These are phyloP conservation scores for Spondyliosoma cantharus DNA, from an alignment of 2,797 vertebrate species.

Conservation along the genomic window DNA sequence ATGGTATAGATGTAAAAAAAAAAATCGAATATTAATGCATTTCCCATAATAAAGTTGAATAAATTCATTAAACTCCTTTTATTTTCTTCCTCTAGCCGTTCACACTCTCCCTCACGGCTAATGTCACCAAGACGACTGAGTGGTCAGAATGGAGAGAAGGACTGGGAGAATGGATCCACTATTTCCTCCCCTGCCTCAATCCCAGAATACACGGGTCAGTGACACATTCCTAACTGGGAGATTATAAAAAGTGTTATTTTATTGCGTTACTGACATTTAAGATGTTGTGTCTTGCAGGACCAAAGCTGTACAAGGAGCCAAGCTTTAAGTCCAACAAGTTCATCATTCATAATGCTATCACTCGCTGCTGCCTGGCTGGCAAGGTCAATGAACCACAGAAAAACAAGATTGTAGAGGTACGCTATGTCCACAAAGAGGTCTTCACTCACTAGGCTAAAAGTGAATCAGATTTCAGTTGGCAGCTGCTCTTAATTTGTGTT, in stretches of 20 bases:
- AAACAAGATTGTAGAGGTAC: constrained; percentile 94
- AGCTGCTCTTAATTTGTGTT: background rate
- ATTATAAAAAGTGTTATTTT: constrained; percentile 7
- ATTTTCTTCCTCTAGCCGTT: constrained; percentile 79
- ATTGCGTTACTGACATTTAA: constrained; percentile 29
- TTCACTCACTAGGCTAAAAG: background rate
- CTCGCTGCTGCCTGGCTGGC: constrained; percentile 94
- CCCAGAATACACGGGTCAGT: constrained; percentile 92
- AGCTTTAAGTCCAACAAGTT: constrained; percentile 98
- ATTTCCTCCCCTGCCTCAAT: constrained; percentile 92
- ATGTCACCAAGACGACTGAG: constrained; percentile 88
- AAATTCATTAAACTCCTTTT: background rate
- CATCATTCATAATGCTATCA: constrained; percentile 94
- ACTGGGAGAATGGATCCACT: constrained; percentile 93
- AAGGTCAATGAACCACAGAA: constrained; percentile 96
- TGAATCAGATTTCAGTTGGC: constrained; percentile 16
- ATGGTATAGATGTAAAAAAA: no score
- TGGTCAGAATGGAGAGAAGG: constrained; percentile 87
- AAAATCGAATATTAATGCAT: background rate
- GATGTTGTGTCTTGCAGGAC: constrained; percentile 81
- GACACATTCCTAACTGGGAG: background rate
- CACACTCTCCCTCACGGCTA: constrained; percentile 89
- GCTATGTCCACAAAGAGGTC: constrained; percentile 32
- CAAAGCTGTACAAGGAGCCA: constrained; percentile 94
- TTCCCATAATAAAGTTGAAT: background rate